Evolutionary conservation across 2,888 invertebrate species (phyloP).

Genomic region (Gibbula magus): DNA sequence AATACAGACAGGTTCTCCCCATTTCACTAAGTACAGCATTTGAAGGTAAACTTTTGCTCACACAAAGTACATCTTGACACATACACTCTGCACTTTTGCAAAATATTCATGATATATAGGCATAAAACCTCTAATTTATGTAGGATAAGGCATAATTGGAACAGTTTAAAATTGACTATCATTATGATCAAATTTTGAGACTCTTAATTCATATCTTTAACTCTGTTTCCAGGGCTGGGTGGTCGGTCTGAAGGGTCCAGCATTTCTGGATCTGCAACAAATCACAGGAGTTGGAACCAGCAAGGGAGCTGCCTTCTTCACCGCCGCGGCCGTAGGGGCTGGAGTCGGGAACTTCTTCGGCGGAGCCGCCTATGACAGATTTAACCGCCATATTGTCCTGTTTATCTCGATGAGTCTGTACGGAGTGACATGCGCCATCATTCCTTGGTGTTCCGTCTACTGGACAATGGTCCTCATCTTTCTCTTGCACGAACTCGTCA

Average conservation of each 20-base stretch:
- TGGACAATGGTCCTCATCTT: constrained; percentile 16
- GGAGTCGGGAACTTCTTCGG: neutral
- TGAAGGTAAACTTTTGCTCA: no score
- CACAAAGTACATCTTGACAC: no score
- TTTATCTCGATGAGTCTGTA: constrained; percentile 1
- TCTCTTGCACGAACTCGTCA: neutral
- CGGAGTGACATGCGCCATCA: constrained; percentile 11
- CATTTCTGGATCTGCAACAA: constrained; percentile 40
- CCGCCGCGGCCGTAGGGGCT: constrained; percentile 39
- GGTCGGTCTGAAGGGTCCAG: constrained; percentile 41
- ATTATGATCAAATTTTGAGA: no score
- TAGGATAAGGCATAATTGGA: no score
- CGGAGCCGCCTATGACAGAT: neutral
- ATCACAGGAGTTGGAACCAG: constrained; percentile 34
- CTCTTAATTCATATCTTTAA: no score
- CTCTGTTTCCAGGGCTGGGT: constrained; percentile 36
- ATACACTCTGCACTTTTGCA: no score
- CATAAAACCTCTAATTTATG: no score
- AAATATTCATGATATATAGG: no score
- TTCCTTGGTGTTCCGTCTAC: constrained; percentile 3
- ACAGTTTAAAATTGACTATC: no score
- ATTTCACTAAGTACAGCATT: no score
- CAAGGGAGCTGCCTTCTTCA: constrained; percentile 42
- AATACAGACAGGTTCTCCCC: no score
- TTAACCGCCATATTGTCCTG: constrained; percentile 3